A percentile compares a stretch with the other conserved stretches of the same genome.
phyloP scores from a whole-genome alignment of 2,113 vertebrate species.

The Hemiscyllium ocellatum region DNA sequence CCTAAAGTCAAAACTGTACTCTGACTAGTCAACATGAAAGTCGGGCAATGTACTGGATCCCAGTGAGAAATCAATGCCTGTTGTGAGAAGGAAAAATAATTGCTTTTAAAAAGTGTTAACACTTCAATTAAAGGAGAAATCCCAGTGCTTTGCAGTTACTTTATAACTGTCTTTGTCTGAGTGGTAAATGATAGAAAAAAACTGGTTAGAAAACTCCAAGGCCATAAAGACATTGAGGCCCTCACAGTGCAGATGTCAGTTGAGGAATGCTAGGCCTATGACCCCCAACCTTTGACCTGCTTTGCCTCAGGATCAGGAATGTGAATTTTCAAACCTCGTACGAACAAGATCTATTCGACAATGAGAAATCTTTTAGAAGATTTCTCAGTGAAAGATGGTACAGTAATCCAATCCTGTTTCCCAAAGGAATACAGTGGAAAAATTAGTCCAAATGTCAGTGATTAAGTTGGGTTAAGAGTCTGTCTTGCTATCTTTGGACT shows the following conservation, averaged over 20 bases:
- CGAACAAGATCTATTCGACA: background rate
- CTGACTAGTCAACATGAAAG: background rate
- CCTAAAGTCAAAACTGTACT: background rate
- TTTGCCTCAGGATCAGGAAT: background rate
- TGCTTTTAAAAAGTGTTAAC: background rate
- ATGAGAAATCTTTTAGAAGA: background rate
- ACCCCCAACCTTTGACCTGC: background rate
- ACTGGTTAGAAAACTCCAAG: background rate
- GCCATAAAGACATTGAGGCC: background rate
- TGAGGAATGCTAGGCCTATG: background rate
- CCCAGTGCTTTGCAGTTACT: background rate
- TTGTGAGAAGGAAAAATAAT: background rate
- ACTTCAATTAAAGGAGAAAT: background rate
- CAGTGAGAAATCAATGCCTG: background rate
- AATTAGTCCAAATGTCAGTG: background rate
- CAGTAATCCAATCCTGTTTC: background rate
- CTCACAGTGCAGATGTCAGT: background rate
- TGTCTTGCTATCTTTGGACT: background rate
- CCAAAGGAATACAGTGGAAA: background rate
- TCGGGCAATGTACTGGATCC: background rate
- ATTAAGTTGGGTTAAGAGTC: no score
- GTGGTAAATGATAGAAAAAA: background rate
- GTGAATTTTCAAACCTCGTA: background rate
- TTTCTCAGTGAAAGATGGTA: no score
- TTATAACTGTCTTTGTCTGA: background rate